Evolutionary conservation across 2,797 vertebrate species (phyloP), one percentile per base, ranked within the genome.

Genomic region (Eulemur mongoz): DNA sequence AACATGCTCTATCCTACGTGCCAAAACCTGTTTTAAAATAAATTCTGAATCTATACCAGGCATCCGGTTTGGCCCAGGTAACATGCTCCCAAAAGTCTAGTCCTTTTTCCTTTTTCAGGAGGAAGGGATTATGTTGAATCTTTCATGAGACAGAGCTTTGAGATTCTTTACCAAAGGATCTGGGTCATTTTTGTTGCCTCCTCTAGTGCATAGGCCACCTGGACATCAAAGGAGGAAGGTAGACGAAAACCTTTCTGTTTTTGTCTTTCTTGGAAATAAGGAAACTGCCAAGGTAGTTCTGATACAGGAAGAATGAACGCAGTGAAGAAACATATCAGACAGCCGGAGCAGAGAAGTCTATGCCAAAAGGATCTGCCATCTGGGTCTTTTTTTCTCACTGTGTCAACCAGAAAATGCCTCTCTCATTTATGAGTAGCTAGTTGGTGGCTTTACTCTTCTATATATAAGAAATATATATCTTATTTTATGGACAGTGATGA

Each of bases 11-110:
- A 96, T 92, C 97, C 98, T 97, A 95, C 97, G 97, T 97, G 97
- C 98, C 96, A 97, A 97, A 96, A 89, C 96, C 97, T 97, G 95
- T 95, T 95, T 92, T 82, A 97, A 98, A 97, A 96, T 86, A 98
- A 98, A 97, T 96, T 93, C 87, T 93, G 94, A 95, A 97, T 92
- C 96, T 96, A 95, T 94, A 90, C 97, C 92, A 89, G 88, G 40
- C 45, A 25, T 43, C 23, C 1, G 18, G 54, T 93, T 76, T 92
- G 94, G 96, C 76, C 57, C 59, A 89, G 76, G 93, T 98, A 73
- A 84, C 11, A 2, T 0, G 93, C 32, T 67, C 17, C 96, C 13
- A 12, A 93, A 95, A 61, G 27, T 59, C 93, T 13, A 32, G 95
- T 97, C 85, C 27, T 78, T 76, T 88, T 97, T 92, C 57, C 59